These are phyloP conservation scores for Scaptodrosophila latifasciaeformis DNA, from an alignment of 2,888 invertebrate genomes.

Conservation along the genomic window DNA sequence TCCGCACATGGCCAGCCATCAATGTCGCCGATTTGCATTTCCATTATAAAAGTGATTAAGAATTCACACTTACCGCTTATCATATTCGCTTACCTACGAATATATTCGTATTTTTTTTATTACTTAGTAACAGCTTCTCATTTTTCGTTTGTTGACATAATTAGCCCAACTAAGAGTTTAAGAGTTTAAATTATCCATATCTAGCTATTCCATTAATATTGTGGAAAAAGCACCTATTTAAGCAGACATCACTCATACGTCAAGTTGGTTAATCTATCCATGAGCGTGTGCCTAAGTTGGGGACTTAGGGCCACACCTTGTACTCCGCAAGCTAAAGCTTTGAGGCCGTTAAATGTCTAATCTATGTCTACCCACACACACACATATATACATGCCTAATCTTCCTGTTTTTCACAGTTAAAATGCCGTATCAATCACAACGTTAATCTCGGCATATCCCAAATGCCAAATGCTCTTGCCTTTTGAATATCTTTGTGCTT, in stretches of 20 bases:
- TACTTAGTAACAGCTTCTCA: too few relatives aligned
- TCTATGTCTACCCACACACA: too few relatives aligned
- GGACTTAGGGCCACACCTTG: not conserved
- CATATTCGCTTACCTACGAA: too few relatives aligned
- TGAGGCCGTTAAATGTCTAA: conserved; percentile 30
- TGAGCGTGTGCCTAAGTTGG: conserved; percentile 15
- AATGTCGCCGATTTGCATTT: conserved; percentile 39
- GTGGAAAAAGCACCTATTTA: conserved; percentile 24
- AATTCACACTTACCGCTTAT: conserved; percentile 26
- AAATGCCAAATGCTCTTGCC: not conserved
- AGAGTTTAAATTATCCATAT: too few relatives aligned
- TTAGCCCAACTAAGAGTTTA: too few relatives aligned
- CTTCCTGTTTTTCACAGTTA: conserved; percentile 17
- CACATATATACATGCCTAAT: conserved; percentile 15
- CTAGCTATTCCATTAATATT: conserved; percentile 46
- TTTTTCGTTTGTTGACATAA: too few relatives aligned
- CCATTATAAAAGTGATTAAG: conserved; percentile 31
- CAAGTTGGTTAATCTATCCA: conserved; percentile 59
- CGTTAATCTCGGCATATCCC: conserved; percentile 34
- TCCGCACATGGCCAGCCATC: conserved; percentile 15
- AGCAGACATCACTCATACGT: conserved; percentile 63
- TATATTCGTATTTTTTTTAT: too few relatives aligned
- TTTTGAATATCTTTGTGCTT: too few relatives aligned
- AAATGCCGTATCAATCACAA: conserved; percentile 48
- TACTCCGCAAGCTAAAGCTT: conserved; percentile 34